Base-by-base conservation (phyloP, 2,888 invertebrate genomes). In the Papilio demoleus region DNA sequence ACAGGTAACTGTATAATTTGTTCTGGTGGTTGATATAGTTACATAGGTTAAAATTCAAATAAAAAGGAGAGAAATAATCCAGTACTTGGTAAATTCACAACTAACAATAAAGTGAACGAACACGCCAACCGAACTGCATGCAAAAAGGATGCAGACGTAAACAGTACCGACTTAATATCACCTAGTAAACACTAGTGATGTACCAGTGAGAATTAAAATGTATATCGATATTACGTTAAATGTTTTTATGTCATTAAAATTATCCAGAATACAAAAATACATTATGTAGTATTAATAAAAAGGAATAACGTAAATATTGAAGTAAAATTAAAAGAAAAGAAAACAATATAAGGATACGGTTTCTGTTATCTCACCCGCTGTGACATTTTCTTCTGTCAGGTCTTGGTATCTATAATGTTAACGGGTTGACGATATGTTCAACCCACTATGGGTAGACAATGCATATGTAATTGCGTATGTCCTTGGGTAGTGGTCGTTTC, bases 121-220 rank as follows among this genome's bases (percentile, higher is more conserved):
- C 40, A 56, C 53, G 27, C 38, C 27, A 27, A 64, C 40, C 19
- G 34, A 50, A 50, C 17, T 27, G 40, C 53, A 58, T 65, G 58
- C 27, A 53, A 27, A 27, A n/a, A 58, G 38, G 60, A 50, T 47
- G 47, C 66, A 38, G 60, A 66, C 66, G 38, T 66, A 66, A 66
- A 66, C 60, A 31, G 45, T 27, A n/a, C 34, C 36, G 22, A 58
- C 42, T 58, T 27, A 24, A 24, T 50, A 22, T 31, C 65, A 58
- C 42, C 31, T 65, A 56, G 4, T 22, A 24, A n/a, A 4, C 40
- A 56, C 14, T 65, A 65, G 65, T 5, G 56, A 56, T 40, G 65
- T 56, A 8, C 6, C 19, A 2, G 12, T 47, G 19, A 34, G 27
- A 62, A 19, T 1, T 6, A 38, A 24, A n/a, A 64, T 4, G 19